A percentile compares a stretch with the other conserved stretches of the same genome.
phyloP scores from a whole-genome alignment of 2,888 invertebrate genomes.

The Empis livida region DNA sequence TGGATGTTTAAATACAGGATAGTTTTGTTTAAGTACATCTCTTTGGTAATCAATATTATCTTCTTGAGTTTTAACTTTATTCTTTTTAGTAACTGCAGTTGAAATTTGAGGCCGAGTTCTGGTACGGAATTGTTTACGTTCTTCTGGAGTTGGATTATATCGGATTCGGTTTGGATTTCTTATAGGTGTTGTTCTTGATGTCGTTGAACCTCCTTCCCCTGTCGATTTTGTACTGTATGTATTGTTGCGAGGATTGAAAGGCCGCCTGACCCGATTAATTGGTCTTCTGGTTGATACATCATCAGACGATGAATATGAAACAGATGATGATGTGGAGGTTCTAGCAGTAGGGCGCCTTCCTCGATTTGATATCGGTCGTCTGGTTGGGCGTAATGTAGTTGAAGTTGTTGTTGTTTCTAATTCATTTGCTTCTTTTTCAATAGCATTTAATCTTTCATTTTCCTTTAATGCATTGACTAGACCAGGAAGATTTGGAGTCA shows the following conservation, averaged over 20 bases:
- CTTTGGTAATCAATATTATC: constrained; percentile 44
- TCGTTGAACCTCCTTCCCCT: constrained; percentile 16
- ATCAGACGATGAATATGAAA: constrained; percentile 25
- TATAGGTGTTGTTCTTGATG: constrained; percentile 17
- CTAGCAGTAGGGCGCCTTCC: constrained; percentile 38
- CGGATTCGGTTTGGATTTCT: constrained; percentile 33
- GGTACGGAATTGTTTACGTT: constrained; percentile 27
- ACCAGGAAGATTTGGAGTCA: constrained; percentile 45
- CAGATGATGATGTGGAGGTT: constrained; percentile 28
- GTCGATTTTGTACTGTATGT: constrained; percentile 9
- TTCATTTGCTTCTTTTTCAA: constrained; percentile 19
- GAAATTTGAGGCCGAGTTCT: constrained; percentile 23
- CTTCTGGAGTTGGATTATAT: constrained; percentile 33
- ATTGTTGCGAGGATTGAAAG: constrained; percentile 22
- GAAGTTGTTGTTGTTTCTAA: constrained; percentile 36
- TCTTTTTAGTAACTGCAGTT: constrained; percentile 2
- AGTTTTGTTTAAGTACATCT: constrained; percentile 49
- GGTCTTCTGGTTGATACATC: constrained; percentile 27
- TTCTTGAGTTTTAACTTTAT: constrained; percentile 21
- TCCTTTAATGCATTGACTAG: constrained; percentile 48
- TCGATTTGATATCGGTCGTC: constrained; percentile 39
- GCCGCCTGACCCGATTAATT: constrained; percentile 33
- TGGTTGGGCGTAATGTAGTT: constrained; percentile 31
- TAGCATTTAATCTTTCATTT: constrained; percentile 23
- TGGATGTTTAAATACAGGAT: constrained; percentile 42